phyloP scores from a whole-genome alignment of 2,888 invertebrate species.

The Troilus luridus region DNA sequence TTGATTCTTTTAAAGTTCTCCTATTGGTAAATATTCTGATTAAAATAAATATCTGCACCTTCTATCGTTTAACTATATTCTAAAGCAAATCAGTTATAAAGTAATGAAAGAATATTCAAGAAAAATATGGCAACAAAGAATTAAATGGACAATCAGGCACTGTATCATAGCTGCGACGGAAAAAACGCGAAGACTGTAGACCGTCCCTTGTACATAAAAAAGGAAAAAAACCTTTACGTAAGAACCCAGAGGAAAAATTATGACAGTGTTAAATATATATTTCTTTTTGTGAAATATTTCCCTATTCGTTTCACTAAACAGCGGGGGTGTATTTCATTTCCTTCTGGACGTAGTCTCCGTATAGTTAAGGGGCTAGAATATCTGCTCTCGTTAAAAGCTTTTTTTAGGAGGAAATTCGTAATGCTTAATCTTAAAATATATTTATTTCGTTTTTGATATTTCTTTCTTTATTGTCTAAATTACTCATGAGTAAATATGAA shows the following conservation, averaged over 20 bases:
- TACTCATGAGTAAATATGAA: neutral
- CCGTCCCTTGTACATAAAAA: constrained; percentile 1
- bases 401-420: neutral
- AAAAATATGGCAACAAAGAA: neutral
- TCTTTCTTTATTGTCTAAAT: neutral
- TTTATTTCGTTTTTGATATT: neutral
- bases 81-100: too few species aligned
- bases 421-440: neutral
- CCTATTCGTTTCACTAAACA: constrained; percentile 44
- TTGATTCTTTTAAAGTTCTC: too few species aligned
- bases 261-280: constrained; percentile 33
- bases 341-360: neutral
- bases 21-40: too few species aligned
- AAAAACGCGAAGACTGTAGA: neutral
- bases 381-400: neutral
- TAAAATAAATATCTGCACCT: too few species aligned
- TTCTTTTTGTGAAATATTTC: neutral
- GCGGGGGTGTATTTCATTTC: constrained; percentile 10
- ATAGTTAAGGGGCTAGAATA: neutral
- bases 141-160: neutral
- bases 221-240: neutral
- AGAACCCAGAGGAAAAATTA: neutral
- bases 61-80: too few species aligned
- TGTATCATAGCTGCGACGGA: neutral
- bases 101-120: neutral